phyloP scores from a whole-genome alignment of 2,113 vertebrate species.

The Phrynosoma platyrhinos region DNA sequence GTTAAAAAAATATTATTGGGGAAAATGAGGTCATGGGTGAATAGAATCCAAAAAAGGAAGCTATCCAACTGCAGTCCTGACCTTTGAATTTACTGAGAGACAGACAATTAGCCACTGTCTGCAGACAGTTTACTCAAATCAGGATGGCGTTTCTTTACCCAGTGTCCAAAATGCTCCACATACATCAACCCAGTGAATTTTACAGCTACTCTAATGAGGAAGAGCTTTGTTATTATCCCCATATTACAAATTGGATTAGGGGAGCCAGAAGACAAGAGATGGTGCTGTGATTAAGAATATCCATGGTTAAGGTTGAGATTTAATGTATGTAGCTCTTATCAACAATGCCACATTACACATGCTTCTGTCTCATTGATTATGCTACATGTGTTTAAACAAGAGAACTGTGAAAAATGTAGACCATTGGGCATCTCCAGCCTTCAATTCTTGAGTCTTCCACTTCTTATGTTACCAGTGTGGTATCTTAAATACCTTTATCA shows the following conservation, averaged over 20 bases:
- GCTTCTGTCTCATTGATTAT: neutral
- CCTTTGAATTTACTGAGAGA: neutral
- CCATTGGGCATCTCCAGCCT: neutral
- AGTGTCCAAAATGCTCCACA: neutral
- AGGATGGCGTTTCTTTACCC: neutral
- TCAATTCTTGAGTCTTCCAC: neutral
- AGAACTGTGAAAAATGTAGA: neutral
- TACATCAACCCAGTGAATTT: neutral
- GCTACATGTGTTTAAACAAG: neutral
- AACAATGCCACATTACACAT: neutral
- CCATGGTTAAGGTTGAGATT: neutral
- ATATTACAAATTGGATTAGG: neutral
- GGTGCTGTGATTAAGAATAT: neutral
- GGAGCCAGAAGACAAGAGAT: neutral
- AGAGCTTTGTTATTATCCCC: neutral
- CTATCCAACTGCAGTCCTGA: neutral
- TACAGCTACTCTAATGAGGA: neutral
- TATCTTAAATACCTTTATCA: neutral
- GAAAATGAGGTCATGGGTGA: conserved; percentile 42
- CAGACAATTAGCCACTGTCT: neutral
- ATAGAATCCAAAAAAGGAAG: conserved; percentile 26
- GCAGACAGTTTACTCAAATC: neutral
- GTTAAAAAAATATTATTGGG: conserved; percentile 32
- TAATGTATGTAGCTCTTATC: neutral
- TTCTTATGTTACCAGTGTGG: rapidly evolving